These are phyloP conservation scores for Nomada hirtipes DNA, from an alignment of 2,888 invertebrate species.

Conservation along the genomic window DNA sequence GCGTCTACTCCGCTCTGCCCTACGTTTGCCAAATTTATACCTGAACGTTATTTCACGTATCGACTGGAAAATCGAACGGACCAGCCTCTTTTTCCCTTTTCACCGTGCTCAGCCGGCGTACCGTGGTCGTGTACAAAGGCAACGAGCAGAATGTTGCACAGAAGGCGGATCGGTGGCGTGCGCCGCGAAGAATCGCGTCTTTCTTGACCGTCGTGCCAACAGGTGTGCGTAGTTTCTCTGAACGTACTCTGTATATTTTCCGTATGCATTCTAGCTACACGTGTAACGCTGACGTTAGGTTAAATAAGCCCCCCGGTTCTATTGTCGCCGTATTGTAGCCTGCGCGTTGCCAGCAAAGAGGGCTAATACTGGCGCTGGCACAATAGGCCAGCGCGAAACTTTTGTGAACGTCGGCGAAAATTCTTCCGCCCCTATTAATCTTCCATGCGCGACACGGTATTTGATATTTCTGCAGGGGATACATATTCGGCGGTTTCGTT, in stretches of 20 bases:
- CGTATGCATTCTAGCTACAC: constrained; percentile 5
- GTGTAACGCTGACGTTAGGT: constrained; percentile 12
- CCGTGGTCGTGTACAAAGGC: constrained; percentile 8
- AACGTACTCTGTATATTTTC: constrained; percentile 31
- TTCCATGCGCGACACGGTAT: background rate
- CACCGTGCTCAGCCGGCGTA: background rate
- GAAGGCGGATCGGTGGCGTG: constrained; percentile 7
- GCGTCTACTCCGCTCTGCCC: no score
- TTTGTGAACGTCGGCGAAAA: constrained; percentile 9
- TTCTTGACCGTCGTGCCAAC: constrained; percentile 32
- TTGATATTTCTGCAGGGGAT: background rate
- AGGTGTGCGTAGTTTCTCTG: constrained; percentile 43
- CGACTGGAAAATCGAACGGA: constrained; percentile 11
- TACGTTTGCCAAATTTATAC: constrained; percentile 26
- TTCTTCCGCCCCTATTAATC: constrained; percentile 2
- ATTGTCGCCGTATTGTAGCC: constrained; percentile 2
- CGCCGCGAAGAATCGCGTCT: constrained; percentile 34
- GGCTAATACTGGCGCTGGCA: constrained; percentile 13
- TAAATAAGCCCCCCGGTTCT: constrained; percentile 21
- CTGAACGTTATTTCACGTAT: constrained; percentile 23
- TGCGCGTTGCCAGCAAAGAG: constrained; percentile 1
- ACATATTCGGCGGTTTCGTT: background rate
- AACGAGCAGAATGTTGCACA: constrained; percentile 8
- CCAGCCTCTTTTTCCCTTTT: background rate
- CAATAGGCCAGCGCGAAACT: constrained; percentile 14